Evolutionary conservation across 1,140 invertebrate species (phyloP), one percentile per base, ranked within the genome.

Genomic region (Galleria mellonella): DNA sequence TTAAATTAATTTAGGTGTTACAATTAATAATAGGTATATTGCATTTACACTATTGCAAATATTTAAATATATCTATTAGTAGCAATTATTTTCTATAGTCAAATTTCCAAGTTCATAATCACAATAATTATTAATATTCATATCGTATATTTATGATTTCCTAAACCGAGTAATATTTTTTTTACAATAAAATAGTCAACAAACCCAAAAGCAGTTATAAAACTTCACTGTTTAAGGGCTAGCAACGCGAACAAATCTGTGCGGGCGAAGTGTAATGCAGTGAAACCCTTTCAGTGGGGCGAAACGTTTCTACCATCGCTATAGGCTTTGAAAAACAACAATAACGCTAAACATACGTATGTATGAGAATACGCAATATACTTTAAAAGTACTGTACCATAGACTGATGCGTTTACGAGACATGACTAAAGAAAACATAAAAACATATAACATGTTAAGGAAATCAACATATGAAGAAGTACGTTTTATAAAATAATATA

Each of bases 241-340:
- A 13, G 44, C 40, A 51, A 58, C 62, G 60, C 43, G 55, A 54
- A 61, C 63, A 72, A 72, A 77, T 78, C 72, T 70, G 72, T 71
- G 62, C 17, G 17, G 17, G 17, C 17, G 6, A 23, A 23, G 17
- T 6, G 17, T 3, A 23, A 68, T 48, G 57, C 59, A 56, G 48
- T 48, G 51, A 68, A 64, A 75, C 75, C 76, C 74, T 59, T 78
- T 71, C 55, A 64, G 58, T 63, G 65, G 43, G 56, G 62, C 58
- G 66, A 78, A 73, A 69, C 68, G 63, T 55, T 67, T 61, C n/a
- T n/a, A n/a, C n/a, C n/a, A n/a, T n/a, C 41, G 58, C 69, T 63
- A 62, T 48, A 49, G 59, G 62, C 75, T 78, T 83, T 83, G 68
- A 71, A 77, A 79, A 76, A 82, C 76, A 84, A 84, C 81, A 84